A percentile compares a stretch with the other conserved stretches of the same genome.
These are phyloP conservation scores for Carterocephalus palaemon DNA, from an alignment of 2,888 invertebrate genomes.

Conservation along the genomic window DNA sequence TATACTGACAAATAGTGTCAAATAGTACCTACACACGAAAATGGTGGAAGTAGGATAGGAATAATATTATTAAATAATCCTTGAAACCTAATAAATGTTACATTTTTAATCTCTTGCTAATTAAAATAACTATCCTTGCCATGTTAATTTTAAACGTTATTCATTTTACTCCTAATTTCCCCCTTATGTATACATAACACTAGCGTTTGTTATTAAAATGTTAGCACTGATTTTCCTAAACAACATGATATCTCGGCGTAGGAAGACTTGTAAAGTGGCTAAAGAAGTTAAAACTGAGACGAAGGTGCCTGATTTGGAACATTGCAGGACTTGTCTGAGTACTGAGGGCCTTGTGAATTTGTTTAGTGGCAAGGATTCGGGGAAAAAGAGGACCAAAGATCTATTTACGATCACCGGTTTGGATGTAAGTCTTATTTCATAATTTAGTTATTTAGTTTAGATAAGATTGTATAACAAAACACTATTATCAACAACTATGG, in stretches of 20 bases:
- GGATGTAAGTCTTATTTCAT: constrained; percentile 36
- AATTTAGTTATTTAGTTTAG: background rate
- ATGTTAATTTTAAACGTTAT: no score
- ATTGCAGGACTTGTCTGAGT: constrained; percentile 54
- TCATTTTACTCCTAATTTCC: no score
- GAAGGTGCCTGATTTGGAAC: constrained; percentile 26
- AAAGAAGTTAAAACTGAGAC: constrained; percentile 14
- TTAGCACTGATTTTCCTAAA: constrained; percentile 45
- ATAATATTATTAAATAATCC: no score
- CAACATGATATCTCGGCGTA: constrained; percentile 37
- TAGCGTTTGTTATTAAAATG: no score
- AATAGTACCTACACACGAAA: no score
- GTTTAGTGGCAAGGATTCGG: constrained; percentile 44
- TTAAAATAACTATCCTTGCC: no score
- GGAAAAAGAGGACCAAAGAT: constrained; percentile 45
- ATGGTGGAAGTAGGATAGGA: no score
- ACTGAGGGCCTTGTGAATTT: constrained; percentile 47
- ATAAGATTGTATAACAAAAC: background rate
- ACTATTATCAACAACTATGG: background rate
- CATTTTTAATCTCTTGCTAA: no score
- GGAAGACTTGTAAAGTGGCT: constrained; percentile 19
- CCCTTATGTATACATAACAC: no score
- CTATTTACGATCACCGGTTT: constrained; percentile 51
- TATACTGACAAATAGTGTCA: no score
- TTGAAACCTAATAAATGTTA: no score